phyloP scores from a whole-genome alignment of 1,140 invertebrate genomes.

The Planococcus citri region DNA sequence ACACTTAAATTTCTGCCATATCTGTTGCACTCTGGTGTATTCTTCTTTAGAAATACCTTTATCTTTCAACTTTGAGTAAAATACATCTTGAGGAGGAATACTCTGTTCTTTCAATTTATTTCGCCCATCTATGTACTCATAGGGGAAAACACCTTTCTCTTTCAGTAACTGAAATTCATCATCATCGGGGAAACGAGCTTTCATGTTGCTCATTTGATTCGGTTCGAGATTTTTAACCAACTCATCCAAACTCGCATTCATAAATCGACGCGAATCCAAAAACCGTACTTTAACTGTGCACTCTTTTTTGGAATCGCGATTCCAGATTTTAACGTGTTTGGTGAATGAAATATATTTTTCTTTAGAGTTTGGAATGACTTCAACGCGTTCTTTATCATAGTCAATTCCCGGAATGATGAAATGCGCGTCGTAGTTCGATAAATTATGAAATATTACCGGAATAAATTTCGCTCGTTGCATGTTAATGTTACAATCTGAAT shows the following conservation, averaged over 20 bases:
- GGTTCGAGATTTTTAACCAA: conserved; percentile 22
- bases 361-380: background rate
- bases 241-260: conserved; percentile 24
- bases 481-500: background rate
- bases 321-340: background rate
- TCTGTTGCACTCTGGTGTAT: conserved; percentile 33
- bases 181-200: background rate
- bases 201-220: background rate
- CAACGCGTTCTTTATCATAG: background rate
- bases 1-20: conserved; percentile 34
- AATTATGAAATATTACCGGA: conserved; percentile 13
- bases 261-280: conserved; percentile 27
- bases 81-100: conserved; percentile 31
- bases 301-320: background rate
- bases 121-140: conserved; percentile 29
- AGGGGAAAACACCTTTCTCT: conserved; percentile 31
- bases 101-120: conserved; percentile 30
- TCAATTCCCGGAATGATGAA: background rate
- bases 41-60: conserved; percentile 31
- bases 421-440: conserved; percentile 13
- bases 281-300: conserved; percentile 21
- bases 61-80: conserved; percentile 33
- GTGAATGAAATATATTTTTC: conserved; percentile 17
- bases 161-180: conserved; percentile 24
- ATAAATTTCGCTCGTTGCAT: background rate